phyloP scores from a whole-genome alignment of 30 jellyfish, hydroid and myxozoan species.

The Sanderia malayensis region DNA sequence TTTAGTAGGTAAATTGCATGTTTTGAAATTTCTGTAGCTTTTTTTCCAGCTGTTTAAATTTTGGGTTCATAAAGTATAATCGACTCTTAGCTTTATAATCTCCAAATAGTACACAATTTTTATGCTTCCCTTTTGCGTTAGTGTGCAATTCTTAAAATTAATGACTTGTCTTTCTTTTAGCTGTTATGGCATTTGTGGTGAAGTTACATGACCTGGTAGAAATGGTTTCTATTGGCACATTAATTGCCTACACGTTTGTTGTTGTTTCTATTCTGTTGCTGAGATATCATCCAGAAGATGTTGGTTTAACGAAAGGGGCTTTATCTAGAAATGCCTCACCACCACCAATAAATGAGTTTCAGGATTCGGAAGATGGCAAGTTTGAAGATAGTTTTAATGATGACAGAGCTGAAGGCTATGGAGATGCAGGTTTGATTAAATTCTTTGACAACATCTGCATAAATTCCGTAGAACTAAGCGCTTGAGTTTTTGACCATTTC shows the following conservation, averaged over 20 bases:
- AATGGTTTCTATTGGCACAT: slow-evolving; percentile 92
- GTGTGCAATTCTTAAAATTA: neutral
- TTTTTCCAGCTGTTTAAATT: no score
- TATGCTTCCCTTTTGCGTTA: no score
- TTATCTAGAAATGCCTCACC: slow-evolving; percentile 42
- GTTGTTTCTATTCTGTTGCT: slow-evolving; percentile 71
- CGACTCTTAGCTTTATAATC: no score
- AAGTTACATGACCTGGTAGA: slow-evolving; percentile 72
- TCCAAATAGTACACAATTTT: no score
- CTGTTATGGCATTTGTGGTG: slow-evolving; percentile 54
- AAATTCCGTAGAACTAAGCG: no score
- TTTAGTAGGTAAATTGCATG: slow-evolving; percentile 50
- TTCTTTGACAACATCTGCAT: no score
- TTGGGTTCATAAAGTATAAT: no score
- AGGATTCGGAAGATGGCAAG: neutral
- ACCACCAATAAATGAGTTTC: neutral
- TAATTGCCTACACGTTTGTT: slow-evolving; percentile 84
- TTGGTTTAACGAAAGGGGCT: slow-evolving; percentile 63
- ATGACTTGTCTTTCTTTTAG: slow-evolving; percentile 26
- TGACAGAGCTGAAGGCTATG: slow-evolving; percentile 30
- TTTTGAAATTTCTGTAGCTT: no score
- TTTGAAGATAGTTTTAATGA: slow-evolving; percentile 4
- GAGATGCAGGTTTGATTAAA: neutral
- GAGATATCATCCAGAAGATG: slow-evolving; percentile 60
- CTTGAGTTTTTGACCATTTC: no score